Conservation (phyloP, 1,140 invertebrate genomes). For the Pteromalus puparum region DNA sequence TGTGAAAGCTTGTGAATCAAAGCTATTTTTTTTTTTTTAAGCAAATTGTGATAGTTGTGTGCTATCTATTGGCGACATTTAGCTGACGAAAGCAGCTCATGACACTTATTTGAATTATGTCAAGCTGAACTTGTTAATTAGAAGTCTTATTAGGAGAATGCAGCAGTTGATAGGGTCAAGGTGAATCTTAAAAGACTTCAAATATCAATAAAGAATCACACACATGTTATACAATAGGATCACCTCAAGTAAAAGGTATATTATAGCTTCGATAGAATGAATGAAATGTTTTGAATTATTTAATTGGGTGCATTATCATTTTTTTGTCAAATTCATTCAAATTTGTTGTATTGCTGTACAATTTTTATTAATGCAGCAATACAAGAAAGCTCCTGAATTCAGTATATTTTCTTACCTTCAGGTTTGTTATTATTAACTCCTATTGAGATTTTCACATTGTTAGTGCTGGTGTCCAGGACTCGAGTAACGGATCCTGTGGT, state of each 20-base stretch:
- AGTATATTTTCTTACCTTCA: slow-evolving; percentile 56
- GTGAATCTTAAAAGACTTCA: slow-evolving; percentile 38
- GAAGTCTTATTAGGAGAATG: slow-evolving; percentile 15
- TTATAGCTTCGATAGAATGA: not conserved
- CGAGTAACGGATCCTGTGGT: slow-evolving; percentile 63
- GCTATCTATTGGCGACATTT: not conserved
- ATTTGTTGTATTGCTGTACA: not conserved
- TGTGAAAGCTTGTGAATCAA: too few species aligned
- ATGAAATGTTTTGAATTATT: not conserved
- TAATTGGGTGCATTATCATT: not conserved
- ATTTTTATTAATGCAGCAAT: not conserved
- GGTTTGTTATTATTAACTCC: slow-evolving; percentile 58
- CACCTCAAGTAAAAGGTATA: not conserved
- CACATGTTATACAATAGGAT: not conserved
- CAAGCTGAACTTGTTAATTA: not conserved
- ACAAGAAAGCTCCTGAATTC: not conserved
- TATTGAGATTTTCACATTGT: slow-evolving; percentile 59
- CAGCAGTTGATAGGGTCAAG: slow-evolving; percentile 25
- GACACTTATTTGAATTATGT: not conserved
- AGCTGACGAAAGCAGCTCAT: not conserved
- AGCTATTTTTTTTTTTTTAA: too few species aligned
- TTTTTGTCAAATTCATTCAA: not conserved
- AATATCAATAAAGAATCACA: slow-evolving; percentile 36
- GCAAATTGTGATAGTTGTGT: too few species aligned
- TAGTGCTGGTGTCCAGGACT: slow-evolving; percentile 61